Conservation (phyloP, 2,888 invertebrate species). For the Scrobipalpa atriplicella region DNA sequence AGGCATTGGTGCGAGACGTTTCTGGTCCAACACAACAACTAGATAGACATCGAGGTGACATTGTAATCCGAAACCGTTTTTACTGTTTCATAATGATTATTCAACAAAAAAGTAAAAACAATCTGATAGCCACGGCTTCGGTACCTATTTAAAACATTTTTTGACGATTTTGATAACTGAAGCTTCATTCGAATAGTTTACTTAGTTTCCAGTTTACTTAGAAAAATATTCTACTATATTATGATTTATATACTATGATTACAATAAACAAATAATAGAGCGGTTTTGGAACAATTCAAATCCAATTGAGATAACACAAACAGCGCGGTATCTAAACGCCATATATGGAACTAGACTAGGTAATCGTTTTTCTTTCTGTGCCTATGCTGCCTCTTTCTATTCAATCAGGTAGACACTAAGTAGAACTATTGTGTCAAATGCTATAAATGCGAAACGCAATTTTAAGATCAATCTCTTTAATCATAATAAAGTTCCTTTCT, state of each 20-base stretch:
- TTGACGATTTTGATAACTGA: neutral
- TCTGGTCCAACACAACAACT: conserved; percentile 14
- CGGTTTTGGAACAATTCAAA: no score
- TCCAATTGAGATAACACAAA: no score
- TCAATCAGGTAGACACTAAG: neutral
- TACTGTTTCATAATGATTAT: conserved; percentile 30
- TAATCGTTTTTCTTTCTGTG: no score
- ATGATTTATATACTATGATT: no score
- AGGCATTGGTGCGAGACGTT: conserved; percentile 44
- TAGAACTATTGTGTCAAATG: neutral
- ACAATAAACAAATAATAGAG: no score
- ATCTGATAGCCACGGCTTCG: neutral
- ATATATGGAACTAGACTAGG: no score
- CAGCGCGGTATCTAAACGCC: no score
- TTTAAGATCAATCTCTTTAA: conserved; percentile 1
- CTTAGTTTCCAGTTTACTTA: neutral
- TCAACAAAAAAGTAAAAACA: conserved; percentile 18
- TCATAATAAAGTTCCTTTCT: neutral
- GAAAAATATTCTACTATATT: no score
- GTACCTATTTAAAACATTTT: neutral
- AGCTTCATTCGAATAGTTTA: neutral
- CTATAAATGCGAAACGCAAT: conserved; percentile 18
- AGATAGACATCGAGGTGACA: conserved; percentile 30
- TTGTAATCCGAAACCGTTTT: conserved; percentile 36
- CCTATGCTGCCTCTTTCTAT: neutral